Evolutionary conservation across 1,140 invertebrate genomes (phyloP), one percentile per base, ranked within the genome.

Genomic region (Calliopsis andreniformis): DNA sequence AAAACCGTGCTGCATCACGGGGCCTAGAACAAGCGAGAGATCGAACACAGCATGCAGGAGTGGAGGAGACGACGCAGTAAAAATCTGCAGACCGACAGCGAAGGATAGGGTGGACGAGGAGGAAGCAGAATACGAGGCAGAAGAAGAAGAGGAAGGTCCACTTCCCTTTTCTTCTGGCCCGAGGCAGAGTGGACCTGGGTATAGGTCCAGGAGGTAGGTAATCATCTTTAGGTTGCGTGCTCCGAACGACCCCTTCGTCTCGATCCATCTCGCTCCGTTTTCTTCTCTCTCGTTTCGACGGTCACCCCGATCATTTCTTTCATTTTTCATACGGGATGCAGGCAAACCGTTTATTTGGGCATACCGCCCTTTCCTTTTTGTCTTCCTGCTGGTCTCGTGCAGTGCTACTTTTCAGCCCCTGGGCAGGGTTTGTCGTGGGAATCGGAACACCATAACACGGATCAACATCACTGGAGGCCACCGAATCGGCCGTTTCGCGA

Each of bases 141-240:
- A 56, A 73, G 49, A 64, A 32, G 55, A 73, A 43, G 58, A 63
- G 30, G 56, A 76, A 68, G 53, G 64, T 62, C 68, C 75, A 64
- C 61, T 75, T 73, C 66, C 72, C 47, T 78, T 75, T 56, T 64
- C 68, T 45, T 58, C 49, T 69, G 30, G 75, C 79, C 83, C 56
- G 68, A 85, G 82, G 83, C 83, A 53, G 70, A 82, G 67, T 28
- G 75, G 75, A 66, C 59, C 45, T 32, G 80, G 82, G 69, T 84
- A 76, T 80, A 82, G 83, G 82, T 83, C 79, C 78, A 69, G 83
- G 58, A 88, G 86, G 85, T 87, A 84, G 88, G 83, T 88, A 91
- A 90, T 91, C 89, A 90, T 91, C 89, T 89, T 86, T 86, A 82
- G 87, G 87, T 90, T 89, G 89, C 90, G 90, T 90, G 89, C 87